Percentiles rank a stretch among this genome's conserved stretches.
phyloP scores from a whole-genome alignment of 1,140 invertebrate species.

The Riptortus pedestris region DNA sequence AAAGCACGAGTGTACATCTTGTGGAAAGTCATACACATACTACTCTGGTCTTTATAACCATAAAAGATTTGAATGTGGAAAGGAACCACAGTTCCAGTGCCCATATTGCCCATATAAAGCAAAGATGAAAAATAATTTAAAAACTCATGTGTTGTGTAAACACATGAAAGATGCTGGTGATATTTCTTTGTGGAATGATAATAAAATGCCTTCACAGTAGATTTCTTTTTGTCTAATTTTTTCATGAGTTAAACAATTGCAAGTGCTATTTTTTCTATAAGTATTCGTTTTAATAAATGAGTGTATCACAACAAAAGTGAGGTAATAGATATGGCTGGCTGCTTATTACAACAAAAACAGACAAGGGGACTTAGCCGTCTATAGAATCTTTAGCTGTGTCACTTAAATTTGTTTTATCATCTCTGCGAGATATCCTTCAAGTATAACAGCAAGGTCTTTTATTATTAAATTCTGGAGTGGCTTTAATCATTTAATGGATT shows the following conservation, averaged over 20 bases:
- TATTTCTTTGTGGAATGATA: background rate
- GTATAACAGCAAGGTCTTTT: too few species aligned
- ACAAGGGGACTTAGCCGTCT: too few species aligned
- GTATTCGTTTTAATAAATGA: background rate
- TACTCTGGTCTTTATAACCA: constrained; percentile 41
- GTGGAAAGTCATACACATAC: constrained; percentile 53
- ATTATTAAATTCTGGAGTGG: too few species aligned
- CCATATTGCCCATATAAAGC: constrained; percentile 46
- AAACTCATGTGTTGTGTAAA: constrained; percentile 14
- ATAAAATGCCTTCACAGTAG: background rate
- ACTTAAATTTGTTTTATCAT: too few species aligned
- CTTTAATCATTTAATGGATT: too few species aligned
- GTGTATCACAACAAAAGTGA: background rate
- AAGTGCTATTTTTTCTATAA: background rate
- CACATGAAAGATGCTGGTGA: background rate
- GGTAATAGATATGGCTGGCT: too few species aligned
- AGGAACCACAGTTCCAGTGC: too few species aligned
- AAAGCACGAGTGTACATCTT: constrained; percentile 32
- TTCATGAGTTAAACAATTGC: background rate
- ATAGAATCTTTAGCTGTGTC: too few species aligned
- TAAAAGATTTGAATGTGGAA: constrained; percentile 46
- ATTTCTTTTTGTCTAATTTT: background rate
- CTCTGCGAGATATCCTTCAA: too few species aligned
- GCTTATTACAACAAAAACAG: too few species aligned
- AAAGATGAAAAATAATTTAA: constrained; percentile 39